A percentile compares a stretch with the other conserved stretches of the same genome.
Conservation (phyloP, 64 coral and sea anemone species). For the Catalaphyllia jardinei region DNA sequence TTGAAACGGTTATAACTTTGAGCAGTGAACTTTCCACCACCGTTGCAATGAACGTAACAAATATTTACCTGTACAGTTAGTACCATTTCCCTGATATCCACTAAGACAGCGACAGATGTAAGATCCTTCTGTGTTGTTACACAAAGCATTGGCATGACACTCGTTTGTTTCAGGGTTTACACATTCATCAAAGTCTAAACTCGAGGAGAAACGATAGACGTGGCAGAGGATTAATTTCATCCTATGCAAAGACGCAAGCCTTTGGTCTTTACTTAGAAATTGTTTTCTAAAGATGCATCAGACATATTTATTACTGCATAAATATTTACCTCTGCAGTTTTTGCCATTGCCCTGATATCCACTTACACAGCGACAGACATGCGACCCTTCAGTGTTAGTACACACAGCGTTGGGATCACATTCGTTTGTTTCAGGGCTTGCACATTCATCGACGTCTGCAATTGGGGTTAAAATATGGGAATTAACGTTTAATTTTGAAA, state of each 20-base stretch:
- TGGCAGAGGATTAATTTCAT: too few species aligned
- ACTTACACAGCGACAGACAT: conserved; percentile 43
- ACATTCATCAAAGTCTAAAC: conserved; percentile 72
- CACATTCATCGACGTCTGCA: conserved; percentile 76
- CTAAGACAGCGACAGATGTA: conserved; percentile 64
- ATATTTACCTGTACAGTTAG: conserved; percentile 44
- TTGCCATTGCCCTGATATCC: conserved; percentile 64
- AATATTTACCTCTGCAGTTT: conserved; percentile 48
- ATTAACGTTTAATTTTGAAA: background rate
- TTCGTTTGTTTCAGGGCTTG: background rate
- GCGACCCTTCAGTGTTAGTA: conserved; percentile 52
- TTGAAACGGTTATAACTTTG: background rate
- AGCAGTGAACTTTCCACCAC: background rate
- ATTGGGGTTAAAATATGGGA: background rate
- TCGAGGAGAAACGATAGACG: background rate
- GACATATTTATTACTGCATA: background rate
- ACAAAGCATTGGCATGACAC: conserved; percentile 61
- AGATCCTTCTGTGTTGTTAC: conserved; percentile 71
- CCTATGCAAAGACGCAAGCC: too few species aligned
- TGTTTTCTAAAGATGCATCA: background rate
- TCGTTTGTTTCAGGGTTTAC: background rate
- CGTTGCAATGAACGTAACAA: background rate
- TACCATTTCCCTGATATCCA: conserved; percentile 66
- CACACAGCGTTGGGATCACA: conserved; percentile 56
- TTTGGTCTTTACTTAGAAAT: background rate